These are phyloP conservation scores for Smutsia temminckii DNA, from an alignment of 2,797 vertebrate genomes.

Conservation along the genomic window DNA sequence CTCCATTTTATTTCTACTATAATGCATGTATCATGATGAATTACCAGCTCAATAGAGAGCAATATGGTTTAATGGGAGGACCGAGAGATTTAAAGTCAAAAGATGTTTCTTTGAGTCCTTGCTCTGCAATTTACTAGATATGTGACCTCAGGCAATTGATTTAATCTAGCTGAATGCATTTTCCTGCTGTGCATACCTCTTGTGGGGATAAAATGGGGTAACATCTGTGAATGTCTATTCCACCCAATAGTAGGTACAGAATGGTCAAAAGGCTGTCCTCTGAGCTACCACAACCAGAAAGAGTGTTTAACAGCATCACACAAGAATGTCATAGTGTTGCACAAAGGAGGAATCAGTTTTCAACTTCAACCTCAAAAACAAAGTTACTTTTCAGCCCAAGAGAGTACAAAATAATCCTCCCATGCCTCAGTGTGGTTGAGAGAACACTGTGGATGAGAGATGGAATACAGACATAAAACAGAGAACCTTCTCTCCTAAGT, in stretches of 20 bases:
- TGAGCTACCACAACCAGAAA: background rate
- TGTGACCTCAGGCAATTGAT: conserved; percentile 56
- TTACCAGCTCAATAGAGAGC: conserved; percentile 38
- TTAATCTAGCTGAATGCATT: conserved; percentile 50
- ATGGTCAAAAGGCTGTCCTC: conserved; percentile 60
- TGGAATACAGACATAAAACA: conserved; percentile 41
- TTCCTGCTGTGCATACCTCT: conserved; percentile 45
- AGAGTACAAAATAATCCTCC: conserved; percentile 62
- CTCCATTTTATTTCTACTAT: conserved; percentile 22
- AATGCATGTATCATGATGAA: background rate
- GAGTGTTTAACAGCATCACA: conserved; percentile 51
- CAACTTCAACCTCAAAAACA: conserved; percentile 63
- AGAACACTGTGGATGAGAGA: conserved; percentile 32
- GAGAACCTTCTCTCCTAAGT: background rate
- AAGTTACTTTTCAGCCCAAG: conserved; percentile 61
- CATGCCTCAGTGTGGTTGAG: conserved; percentile 5
- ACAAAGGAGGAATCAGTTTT: conserved; percentile 60
- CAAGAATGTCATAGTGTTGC: background rate
- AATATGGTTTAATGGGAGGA: conserved; percentile 16
- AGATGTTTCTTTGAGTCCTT: conserved; percentile 53
- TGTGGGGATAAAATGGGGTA: conserved; percentile 62
- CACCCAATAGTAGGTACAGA: conserved; percentile 2
- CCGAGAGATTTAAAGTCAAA: conserved; percentile 64
- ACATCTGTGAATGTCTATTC: conserved; percentile 39
- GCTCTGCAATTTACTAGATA: conserved; percentile 53